phyloP scores from a whole-genome alignment of 2,113 vertebrate genomes.

The Proterorhinus semilunaris region DNA sequence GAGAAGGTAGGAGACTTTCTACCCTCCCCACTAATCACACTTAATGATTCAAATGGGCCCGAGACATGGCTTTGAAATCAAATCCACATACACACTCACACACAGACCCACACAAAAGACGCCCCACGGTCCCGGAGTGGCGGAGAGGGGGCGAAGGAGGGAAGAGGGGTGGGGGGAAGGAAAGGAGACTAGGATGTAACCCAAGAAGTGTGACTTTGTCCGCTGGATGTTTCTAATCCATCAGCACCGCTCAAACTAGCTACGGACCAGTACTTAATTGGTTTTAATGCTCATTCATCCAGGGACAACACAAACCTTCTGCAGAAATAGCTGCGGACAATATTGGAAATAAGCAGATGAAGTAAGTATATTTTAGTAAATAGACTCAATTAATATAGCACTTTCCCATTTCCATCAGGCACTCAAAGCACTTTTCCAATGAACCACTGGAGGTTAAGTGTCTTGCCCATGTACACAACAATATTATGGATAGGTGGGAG shows the following conservation, averaged over 20 bases:
- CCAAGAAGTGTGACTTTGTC: constrained; percentile 48
- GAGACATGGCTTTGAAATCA: constrained; percentile 76
- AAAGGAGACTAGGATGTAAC: constrained; percentile 29
- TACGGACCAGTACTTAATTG: constrained; percentile 53
- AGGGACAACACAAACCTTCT: background rate
- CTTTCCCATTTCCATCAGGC: too few species aligned
- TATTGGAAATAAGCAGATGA: background rate
- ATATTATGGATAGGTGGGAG: too few species aligned
- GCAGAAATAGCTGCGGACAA: background rate
- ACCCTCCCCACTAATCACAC: constrained; percentile 68
- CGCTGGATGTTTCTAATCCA: constrained; percentile 64
- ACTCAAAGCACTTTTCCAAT: too few species aligned
- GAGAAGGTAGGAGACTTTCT: constrained; percentile 44
- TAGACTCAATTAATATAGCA: background rate
- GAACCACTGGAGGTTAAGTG: too few species aligned
- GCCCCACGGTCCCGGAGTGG: constrained; percentile 5
- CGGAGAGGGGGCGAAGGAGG: constrained; percentile 4
- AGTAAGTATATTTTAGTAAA: background rate
- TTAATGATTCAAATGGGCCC: constrained; percentile 75
- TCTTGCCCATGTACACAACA: too few species aligned
- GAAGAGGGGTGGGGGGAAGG: background rate
- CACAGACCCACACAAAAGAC: constrained; percentile 15
- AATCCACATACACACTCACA: constrained; percentile 62
- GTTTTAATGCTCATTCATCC: constrained; percentile 50
- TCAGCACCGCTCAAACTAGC: constrained; percentile 61